Percentiles rank a stretch among this genome's conserved stretches.
These are phyloP conservation scores for Mustelus asterias DNA, from an alignment of 2,113 vertebrate genomes.

Conservation along the genomic window DNA sequence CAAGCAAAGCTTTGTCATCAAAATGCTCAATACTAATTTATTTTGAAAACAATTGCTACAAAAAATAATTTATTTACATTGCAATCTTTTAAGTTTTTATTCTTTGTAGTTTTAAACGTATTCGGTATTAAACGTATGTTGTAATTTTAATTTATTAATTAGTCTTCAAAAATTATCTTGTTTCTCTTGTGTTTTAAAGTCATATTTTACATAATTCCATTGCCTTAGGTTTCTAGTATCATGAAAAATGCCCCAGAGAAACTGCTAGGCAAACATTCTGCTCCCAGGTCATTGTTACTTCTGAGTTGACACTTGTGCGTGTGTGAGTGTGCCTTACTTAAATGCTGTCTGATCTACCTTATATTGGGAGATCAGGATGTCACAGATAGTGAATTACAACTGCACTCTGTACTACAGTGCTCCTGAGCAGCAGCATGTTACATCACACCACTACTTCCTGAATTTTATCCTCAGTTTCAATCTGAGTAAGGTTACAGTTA, in stretches of 20 bases:
- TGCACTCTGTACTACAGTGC: background rate
- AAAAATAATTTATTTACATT: background rate
- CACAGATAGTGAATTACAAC: background rate
- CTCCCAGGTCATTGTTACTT: background rate
- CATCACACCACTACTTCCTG: background rate
- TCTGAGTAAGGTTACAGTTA: background rate
- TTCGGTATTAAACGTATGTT: background rate
- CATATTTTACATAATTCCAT: background rate
- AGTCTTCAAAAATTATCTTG: background rate
- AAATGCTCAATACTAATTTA: background rate
- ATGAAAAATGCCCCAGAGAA: background rate
- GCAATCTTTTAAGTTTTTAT: background rate
- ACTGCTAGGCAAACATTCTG: background rate
- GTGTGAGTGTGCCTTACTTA: background rate
- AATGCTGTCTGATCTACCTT: background rate
- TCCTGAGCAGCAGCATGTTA: background rate
- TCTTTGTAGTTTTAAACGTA: background rate
- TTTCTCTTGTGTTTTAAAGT: background rate
- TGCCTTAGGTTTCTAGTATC: background rate
- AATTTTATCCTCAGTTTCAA: background rate
- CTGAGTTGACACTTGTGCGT: background rate
- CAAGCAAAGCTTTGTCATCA: background rate
- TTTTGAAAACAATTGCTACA: background rate
- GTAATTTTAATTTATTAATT: background rate
- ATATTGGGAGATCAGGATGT: background rate